phyloP scores from a whole-genome alignment of 1,140 invertebrate genomes.

The Aphidius gifuensis region DNA sequence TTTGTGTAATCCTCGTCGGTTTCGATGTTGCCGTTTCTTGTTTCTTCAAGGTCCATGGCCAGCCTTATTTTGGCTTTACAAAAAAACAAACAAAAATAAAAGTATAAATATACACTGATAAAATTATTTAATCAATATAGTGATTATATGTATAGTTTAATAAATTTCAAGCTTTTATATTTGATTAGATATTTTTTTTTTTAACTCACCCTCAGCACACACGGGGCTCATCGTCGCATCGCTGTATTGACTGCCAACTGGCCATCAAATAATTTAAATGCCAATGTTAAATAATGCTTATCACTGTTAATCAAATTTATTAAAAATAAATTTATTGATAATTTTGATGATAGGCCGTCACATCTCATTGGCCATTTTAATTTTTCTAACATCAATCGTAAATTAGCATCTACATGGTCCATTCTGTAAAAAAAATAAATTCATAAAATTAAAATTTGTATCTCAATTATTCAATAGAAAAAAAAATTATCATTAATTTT shows the following conservation, averaged over 20 bases:
- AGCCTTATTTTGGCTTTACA: slow-evolving; percentile 29
- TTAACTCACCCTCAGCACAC: slow-evolving; percentile 34
- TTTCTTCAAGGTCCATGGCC: slow-evolving; percentile 50
- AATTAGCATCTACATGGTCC: slow-evolving; percentile 40
- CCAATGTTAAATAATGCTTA: background rate
- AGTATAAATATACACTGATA: too few relatives aligned
- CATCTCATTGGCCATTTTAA: slow-evolving; percentile 26
- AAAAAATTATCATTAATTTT: too few relatives aligned
- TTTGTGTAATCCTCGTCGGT: slow-evolving; percentile 44
- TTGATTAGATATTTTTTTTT: slow-evolving; percentile 21
- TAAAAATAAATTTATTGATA: background rate
- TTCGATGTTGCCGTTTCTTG: slow-evolving; percentile 46
- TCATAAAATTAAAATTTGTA: background rate
- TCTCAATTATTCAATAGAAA: too few relatives aligned
- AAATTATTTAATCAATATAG: too few relatives aligned
- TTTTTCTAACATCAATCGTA: slow-evolving; percentile 32
- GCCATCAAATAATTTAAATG: slow-evolving; percentile 32
- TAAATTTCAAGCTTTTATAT: too few relatives aligned
- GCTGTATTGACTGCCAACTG: slow-evolving; percentile 42
- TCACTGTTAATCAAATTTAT: slow-evolving; percentile 6
- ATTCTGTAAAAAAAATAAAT: slow-evolving; percentile 36
- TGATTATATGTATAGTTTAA: too few relatives aligned
- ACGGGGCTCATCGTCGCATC: slow-evolving; percentile 54
- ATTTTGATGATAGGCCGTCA: background rate
- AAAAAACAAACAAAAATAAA: background rate